These are phyloP conservation scores for Melitaea athalia DNA, from an alignment of 2,888 invertebrate species.

Conservation along the genomic window DNA sequence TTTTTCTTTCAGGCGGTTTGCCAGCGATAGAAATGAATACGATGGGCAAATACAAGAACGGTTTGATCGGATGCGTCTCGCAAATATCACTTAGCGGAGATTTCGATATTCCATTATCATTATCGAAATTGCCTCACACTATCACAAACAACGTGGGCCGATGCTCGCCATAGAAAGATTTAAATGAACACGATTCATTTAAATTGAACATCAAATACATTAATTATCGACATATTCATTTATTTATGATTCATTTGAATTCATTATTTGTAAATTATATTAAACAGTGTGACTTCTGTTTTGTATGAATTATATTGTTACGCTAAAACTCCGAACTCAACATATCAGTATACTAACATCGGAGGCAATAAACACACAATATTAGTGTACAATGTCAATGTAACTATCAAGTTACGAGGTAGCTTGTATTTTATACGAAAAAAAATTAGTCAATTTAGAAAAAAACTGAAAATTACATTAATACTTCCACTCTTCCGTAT, in stretches of 20 bases:
- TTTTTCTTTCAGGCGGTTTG: conserved; percentile 85
- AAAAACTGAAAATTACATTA: conserved; percentile 46
- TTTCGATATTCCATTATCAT: conserved; percentile 87
- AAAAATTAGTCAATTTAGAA: conserved; percentile 72
- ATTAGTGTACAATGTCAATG: conserved; percentile 37
- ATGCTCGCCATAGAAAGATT: conserved; percentile 64
- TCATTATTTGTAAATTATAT: not conserved
- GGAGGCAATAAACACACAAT: conserved; percentile 67
- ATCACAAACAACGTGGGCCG: conserved; percentile 80
- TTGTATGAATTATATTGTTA: conserved; percentile 1
- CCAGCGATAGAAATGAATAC: conserved; percentile 88
- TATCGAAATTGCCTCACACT: conserved; percentile 84
- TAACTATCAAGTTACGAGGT: conserved; percentile 10
- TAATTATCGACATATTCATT: conserved; percentile 20
- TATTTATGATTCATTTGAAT: conserved; percentile 9
- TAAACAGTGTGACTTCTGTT: not conserved
- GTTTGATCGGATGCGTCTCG: conserved; percentile 91
- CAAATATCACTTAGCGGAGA: conserved; percentile 91
- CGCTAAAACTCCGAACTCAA: conserved; percentile 53
- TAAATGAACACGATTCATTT: conserved; percentile 44
- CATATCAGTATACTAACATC: conserved; percentile 73
- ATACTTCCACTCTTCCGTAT: conserved; percentile 32
- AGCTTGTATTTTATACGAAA: conserved; percentile 28
- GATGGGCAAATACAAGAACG: conserved; percentile 86
- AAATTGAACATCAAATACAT: conserved; percentile 44